Base-by-base conservation (phyloP, 2,888 invertebrate genomes). In the Adela reaumurella region DNA sequence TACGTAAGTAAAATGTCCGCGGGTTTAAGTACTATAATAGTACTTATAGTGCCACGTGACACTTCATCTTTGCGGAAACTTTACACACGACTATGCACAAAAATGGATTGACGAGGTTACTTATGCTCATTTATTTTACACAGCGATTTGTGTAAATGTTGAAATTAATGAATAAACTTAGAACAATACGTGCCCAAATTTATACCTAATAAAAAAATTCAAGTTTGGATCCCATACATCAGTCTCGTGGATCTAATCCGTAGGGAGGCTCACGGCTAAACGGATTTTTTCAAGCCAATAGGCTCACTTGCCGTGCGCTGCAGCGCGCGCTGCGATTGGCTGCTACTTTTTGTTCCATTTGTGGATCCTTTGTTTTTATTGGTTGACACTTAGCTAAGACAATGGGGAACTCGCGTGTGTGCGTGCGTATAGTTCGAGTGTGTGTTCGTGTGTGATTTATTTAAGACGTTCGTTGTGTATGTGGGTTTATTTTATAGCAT, bases 351-450 rank as follows among this genome's bases (percentile, higher is more conserved):
- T 78, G 77, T 77, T 74, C 72, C 70, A 74, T 76, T 76, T 77
- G 74, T 66, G 68, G 71, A 72, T 76, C 78, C 78, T 78, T 78
- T 78, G 78, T 78, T 78, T 78, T 78, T 78, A 78, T 78, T 78
- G 78, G 78, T 78, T 77, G 78, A 77, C 78, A 78, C 78, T 78
- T 77, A 74, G 72, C 73, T 78, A 78, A 78, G 77, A 78, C 78
- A 78, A 78, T 46, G 74, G 77, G 78, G 78, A 4, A 74, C 68
- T 72, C 65, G 61, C 58, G 55, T 58, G 54, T 68, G 72, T 71
- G 76, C 68, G 72, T 65, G 61, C 58, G 55, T n/a, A n/a, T n/a
- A n/a, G n/a, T n/a, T n/a, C n/a, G n/a, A n/a, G n/a, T n/a, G n/a
- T 59, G 54, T 68, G 72, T 71, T 70, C 74, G 76, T 59, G 76